phyloP scores from a whole-genome alignment of 1,140 invertebrate genomes.

The Diorhabda elongata region DNA sequence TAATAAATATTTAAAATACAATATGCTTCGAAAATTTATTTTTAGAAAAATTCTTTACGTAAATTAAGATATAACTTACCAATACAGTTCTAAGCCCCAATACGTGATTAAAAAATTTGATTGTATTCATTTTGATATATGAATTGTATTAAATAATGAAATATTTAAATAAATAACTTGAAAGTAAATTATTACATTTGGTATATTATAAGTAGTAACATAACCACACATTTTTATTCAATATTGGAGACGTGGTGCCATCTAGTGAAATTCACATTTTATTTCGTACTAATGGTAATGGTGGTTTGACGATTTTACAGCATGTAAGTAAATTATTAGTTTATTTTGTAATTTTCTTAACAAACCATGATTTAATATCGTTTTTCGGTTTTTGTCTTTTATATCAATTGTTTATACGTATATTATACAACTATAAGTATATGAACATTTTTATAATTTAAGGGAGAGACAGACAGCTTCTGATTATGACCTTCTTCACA shows the following conservation, averaged over 20 bases:
- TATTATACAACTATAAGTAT: too few species aligned
- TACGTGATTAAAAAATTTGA: conserved; percentile 3
- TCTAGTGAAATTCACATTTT: not conserved
- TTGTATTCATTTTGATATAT: not conserved
- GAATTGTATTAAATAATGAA: too few species aligned
- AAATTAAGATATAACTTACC: not conserved
- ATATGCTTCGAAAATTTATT: too few species aligned
- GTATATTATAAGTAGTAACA: not conserved
- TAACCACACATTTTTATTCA: not conserved
- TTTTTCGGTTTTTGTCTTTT: too few species aligned
- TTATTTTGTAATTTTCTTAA: too few species aligned
- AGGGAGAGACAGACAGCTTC: conserved; percentile 30
- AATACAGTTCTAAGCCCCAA: not conserved
- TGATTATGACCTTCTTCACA: conserved; percentile 21
- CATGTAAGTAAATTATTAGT: too few species aligned
- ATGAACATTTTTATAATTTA: conserved; percentile 11
- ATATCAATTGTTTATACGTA: too few species aligned
- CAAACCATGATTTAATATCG: too few species aligned
- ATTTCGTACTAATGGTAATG: conserved; percentile 6
- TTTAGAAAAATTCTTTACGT: too few species aligned
- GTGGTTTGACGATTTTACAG: conserved; percentile 14
- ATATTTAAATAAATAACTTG: too few species aligned
- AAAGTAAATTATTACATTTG: too few species aligned
- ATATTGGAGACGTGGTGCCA: not conserved
- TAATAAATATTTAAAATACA: too few species aligned